Evolutionary conservation across 2,113 vertebrate species (phyloP), one percentile per base, ranked within the genome.

Genomic region (Polypterus senegalus): DNA sequence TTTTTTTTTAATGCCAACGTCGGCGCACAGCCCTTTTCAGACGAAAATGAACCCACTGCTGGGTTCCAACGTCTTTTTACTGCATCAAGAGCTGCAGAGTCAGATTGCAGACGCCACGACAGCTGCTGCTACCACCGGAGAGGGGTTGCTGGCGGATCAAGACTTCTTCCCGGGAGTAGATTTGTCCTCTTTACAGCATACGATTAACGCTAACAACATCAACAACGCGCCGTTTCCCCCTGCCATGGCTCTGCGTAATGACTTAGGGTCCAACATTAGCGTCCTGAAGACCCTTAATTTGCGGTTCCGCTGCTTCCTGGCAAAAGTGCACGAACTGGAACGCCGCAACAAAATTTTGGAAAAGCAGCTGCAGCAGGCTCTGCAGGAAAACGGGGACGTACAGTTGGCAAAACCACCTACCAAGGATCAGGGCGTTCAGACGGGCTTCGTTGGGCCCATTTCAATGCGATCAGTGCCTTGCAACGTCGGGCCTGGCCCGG

Each of bases 191-290:
- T 66, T 61, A 69, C 49, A 74, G 74, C 66, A 63, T 63, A 74
- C 7, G 7, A 7, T 66, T 62, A 71, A 70, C 46, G 69, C 74
- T 49, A 51, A 70, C 47, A 78, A 67, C 67, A 64, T 66, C 43
- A 66, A 69, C 45, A n/a, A 69, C 49, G 67, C 78, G 47, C 74
- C 83, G 10, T 89, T 91, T 1, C 91, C 91, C 3, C 91, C 86
- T 61, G 91, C 93, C 73, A 92, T 93, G 89, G 94, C 92, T 7
- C 83, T 97, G 47, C 88, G 94, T 63, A 98, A 97, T 71, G 94
- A 97, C 86, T 74, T 97, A 76, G 94, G 94, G 57, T 97, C 93
- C 77, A 98, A 98, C 85, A 97, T 98, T 80, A 91, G 86, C 67
- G 90, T 97, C 65, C 88, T 98, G 45, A 97, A 98, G 79, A 93